Conservation (phyloP, 2,888 invertebrate genomes). For the Tetramorium bicarinatum region DNA sequence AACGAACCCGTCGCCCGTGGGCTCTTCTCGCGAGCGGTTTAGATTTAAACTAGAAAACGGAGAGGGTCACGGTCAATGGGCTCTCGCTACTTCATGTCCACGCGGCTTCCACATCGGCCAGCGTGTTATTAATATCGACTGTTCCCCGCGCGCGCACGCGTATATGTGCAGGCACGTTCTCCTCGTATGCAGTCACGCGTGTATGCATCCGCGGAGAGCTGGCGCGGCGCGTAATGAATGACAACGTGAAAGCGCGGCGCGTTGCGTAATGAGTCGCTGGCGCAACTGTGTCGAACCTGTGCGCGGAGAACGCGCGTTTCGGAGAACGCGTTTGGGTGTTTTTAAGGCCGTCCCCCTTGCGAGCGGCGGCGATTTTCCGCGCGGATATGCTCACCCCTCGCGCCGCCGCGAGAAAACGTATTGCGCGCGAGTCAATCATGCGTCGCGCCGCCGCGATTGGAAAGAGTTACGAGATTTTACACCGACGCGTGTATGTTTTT, state of each 20-base stretch:
- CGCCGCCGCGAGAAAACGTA: conserved; percentile 22
- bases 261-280: conserved; percentile 71
- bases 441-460: conserved; percentile 23
- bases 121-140: conserved; percentile 63
- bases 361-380: conserved; percentile 17
- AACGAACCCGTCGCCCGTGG: neutral
- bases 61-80: conserved; percentile 69
- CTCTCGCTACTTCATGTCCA: conserved; percentile 56
- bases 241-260: conserved; percentile 74
- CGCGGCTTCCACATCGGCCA: conserved; percentile 52
- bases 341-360: neutral
- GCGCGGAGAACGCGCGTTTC: conserved; percentile 35
- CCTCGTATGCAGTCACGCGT: conserved; percentile 15
- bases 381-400: neutral
- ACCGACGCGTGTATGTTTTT: conserved; percentile 9
- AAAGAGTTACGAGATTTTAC: conserved; percentile 32
- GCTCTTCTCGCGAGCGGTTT: conserved; percentile 12
- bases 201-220: conserved; percentile 35
- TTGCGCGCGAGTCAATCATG: conserved; percentile 40
- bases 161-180: neutral
- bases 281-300: conserved; percentile 40
- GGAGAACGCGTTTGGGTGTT: conserved; percentile 24
- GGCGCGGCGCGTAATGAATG: conserved; percentile 70
- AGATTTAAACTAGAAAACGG: conserved; percentile 50
- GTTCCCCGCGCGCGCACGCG: conserved; percentile 13